phyloP scores from a whole-genome alignment of 2,888 invertebrate genomes.

The Aphodius sticticus region DNA sequence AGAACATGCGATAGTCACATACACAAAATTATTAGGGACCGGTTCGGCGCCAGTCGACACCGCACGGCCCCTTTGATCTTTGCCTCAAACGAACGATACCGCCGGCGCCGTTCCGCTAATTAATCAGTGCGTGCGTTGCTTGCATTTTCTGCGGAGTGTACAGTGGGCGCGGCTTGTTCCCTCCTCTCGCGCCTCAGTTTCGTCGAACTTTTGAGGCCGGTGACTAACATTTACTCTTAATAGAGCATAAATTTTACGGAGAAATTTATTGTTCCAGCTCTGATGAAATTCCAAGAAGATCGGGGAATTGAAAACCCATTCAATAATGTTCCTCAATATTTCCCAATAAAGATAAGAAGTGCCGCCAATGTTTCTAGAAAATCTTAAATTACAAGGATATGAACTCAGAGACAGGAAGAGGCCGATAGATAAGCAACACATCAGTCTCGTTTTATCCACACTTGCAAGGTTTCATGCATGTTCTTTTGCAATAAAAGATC shows the following conservation, averaged over 20 bases:
- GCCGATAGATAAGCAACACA: slow-evolving; percentile 41
- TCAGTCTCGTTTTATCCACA: slow-evolving; percentile 27
- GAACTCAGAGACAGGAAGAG: slow-evolving; percentile 35
- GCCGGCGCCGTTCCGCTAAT: no score
- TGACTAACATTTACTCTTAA: no score
- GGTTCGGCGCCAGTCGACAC: no score
- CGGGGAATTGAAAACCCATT: slow-evolving; percentile 31
- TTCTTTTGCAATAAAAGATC: slow-evolving; percentile 42
- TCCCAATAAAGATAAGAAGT: slow-evolving; percentile 28
- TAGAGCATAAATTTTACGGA: slow-evolving; percentile 36
- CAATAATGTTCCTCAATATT: slow-evolving; percentile 33
- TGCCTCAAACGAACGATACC: no score
- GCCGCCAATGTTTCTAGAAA: slow-evolving; percentile 38
- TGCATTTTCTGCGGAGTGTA: no score
- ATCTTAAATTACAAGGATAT: slow-evolving; percentile 36
- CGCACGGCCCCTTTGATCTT: no score
- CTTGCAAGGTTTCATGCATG: slow-evolving; percentile 42
- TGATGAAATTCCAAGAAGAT: slow-evolving; percentile 35
- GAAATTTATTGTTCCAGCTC: slow-evolving; percentile 35
- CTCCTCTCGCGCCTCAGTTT: no score
- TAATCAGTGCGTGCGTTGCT: no score
- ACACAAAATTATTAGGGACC: no score
- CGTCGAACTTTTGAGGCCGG: no score
- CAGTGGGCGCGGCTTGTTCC: no score
- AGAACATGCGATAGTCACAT: no score